Base-by-base conservation (phyloP, 2,888 invertebrate genomes). In the Vesta saturnalis region DNA sequence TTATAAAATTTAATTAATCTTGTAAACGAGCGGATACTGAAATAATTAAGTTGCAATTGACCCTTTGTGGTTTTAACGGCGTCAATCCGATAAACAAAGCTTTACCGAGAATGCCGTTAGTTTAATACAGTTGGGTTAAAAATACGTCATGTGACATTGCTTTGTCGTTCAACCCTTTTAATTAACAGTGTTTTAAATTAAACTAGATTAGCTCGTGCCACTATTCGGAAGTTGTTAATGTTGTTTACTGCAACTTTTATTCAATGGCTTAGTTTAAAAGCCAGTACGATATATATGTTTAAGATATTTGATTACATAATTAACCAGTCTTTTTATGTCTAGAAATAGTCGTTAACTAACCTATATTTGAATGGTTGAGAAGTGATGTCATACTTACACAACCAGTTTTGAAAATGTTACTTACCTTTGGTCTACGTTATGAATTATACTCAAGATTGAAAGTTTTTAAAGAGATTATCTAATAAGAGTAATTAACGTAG, bases 1-100 rank as follows among this genome's bases (percentile, higher is more conserved):
- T n/a, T 47, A 60, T 14, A 4, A 23, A 19, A 23, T 52, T 61
- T 49, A 12, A 52, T 14, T 35, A 5, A 23, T 18, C 54, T 4
- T 12, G 23, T 30, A 30, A 30, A 12, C 10, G 16, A 56, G 35
- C 10, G 43, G 23, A 23, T 23, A n/a, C 15, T 14, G 72, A 76
- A 10, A 78, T 82, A 58, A 83, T 83, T 16, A 15, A 79, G 1
- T 73, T 79, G 0, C 61, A 83, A 22, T 76, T 78, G 85, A 85
- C 76, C 82, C 57, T 69, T 47, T 21, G 19, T 18, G 19, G 52
- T 56, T 54, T 60, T 66, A 66, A 66, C 46, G 21, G 58, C 61
- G 54, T 62, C 67, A 23, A 49, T 18, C 57, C 52, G 61, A 67
- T 67, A 67, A 67, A 66, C 60, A 56, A 63, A 56, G 63, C 56